Evolutionary conservation across 2,888 invertebrate species (phyloP).

Genomic region (Hypomecis atomaria): DNA sequence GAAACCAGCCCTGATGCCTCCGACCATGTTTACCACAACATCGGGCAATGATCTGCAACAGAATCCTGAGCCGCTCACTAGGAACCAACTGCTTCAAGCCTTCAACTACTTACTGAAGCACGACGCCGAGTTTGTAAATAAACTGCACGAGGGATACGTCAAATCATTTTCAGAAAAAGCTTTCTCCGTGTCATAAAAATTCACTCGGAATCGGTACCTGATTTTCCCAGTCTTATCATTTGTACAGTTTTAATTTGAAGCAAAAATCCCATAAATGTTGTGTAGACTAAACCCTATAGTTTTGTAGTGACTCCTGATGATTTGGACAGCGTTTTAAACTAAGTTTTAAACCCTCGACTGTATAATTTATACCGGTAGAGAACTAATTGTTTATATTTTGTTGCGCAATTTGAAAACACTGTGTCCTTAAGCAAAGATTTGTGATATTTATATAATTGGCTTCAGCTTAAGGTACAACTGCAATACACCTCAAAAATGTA

Average conservation of each 20-base stretch:
- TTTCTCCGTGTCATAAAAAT: slow-evolving; percentile 78
- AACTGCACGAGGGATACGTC: slow-evolving; percentile 96
- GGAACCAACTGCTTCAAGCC: slow-evolving; percentile 95
- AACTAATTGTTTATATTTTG: slow-evolving; percentile 74
- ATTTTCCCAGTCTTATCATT: slow-evolving; percentile 59
- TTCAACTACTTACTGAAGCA: slow-evolving; percentile 94
- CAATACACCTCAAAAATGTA: slow-evolving; percentile 50
- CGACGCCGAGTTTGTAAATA: slow-evolving; percentile 94
- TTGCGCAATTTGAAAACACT: slow-evolving; percentile 62
- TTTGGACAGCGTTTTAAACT: slow-evolving; percentile 80
- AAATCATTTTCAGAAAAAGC: slow-evolving; percentile 90
- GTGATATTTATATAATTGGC: slow-evolving; percentile 76
- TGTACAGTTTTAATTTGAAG: slow-evolving; percentile 82
- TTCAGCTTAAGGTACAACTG: slow-evolving; percentile 59
- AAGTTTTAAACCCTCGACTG: slow-evolving; percentile 81
- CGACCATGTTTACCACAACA: slow-evolving; percentile 92
- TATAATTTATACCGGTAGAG: slow-evolving; percentile 72
- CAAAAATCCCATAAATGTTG: slow-evolving; percentile 72
- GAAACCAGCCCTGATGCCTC: slow-evolving; percentile 93
- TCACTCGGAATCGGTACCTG: slow-evolving; percentile 58
- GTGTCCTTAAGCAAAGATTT: slow-evolving; percentile 67
- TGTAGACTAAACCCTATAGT: slow-evolving; percentile 75
- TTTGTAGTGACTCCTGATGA: slow-evolving; percentile 74
- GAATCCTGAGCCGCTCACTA: slow-evolving; percentile 90
- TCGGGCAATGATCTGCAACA: slow-evolving; percentile 74